Evolutionary conservation across 2,113 vertebrate genomes (phyloP), one percentile per base, ranked within the genome.

Genomic region (Budorcas taxicolor): DNA sequence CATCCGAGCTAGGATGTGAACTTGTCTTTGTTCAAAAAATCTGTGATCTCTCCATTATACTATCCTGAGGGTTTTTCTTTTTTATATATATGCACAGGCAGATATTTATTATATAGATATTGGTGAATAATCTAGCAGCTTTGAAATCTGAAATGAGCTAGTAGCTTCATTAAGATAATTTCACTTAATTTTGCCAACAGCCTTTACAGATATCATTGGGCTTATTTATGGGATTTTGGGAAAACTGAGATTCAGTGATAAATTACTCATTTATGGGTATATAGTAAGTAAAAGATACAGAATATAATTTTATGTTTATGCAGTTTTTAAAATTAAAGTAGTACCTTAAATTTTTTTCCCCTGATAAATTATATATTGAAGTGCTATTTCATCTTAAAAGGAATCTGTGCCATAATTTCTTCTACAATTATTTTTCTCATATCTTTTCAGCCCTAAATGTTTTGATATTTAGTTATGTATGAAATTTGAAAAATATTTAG

Each of bases 351-450:
- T 33, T 19, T 74, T 90, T 93, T 76, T 55, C 7, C 88, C 27
- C 19, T 91, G 40, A 96, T 83, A 87, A 95, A 67, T 94, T 81
- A 25, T 57, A 91, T 91, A 33, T 89, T 95, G 33, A 84, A 19
- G 2, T 86, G 36, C 47, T 50, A 9, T 82, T 97, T 93, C 36
- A 62, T 87, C 47, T 52, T 87, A 78, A 94, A 95, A 93, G 23
- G 29, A 88, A 85, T 80, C 10, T 60, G 5, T 88, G 14, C 25
- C 33, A 76, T 74, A 88, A 78, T 88, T 55, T 12, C 23, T 82
- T 74, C 67, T 85, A 29, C 94, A 64, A 29, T 71, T 58, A 74
- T 80, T 92, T 88, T 9, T 81, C 6, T 47, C 27, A n/a, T 60
- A 25, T 53, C 25, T 53, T 57, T 82, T 36, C 9, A 64, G 31